Base-by-base conservation (phyloP, 2,113 vertebrate species). In the Varanus komodoensis region DNA sequence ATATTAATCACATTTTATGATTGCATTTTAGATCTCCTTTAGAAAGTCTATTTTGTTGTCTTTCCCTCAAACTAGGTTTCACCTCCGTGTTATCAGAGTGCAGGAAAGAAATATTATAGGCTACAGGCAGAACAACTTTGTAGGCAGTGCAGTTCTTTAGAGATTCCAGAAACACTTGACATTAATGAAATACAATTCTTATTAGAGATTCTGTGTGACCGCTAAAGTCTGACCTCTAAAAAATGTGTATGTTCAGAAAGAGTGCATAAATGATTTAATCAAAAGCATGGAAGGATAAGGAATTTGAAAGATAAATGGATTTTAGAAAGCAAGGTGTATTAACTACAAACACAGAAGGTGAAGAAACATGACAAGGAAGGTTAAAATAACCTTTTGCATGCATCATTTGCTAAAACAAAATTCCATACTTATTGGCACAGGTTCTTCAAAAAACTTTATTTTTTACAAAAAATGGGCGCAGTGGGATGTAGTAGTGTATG, bases 221-320 rank as follows among this genome's bases (percentile, higher is more conserved):
- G 83, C 90, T 34, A 73, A 25, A 74, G 71, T 79, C 86, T 90
- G 86, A 75, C 86, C 89, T 93, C 87, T 94, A 89, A 92, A 93
- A 90, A 74, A 82, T 91, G 34, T 89, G 89, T 88, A 0, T 71
- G 80, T 91, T 93, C 87, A 75, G 90, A 88, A 91, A 89, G 86
- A 92, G 85, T 75, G 87, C 90, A 79, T 74, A 32, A 6, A 23
- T 95, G 93, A 94, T 95, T 95, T 96, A 95, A 95, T 95, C 87
- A 94, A 86, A 82, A 75, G 44, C 84, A 94, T 85, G 64, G 93
- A 96, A 96, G 91, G 84, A 90, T 93, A 84, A 14, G 1, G 32
- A 91, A 96, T 95, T 83, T 94, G 90, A 88, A 96, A 95, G 95
- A 95, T 93, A 91, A 96, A 93, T 95, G 79, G 57, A 93, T 95